Percentiles rank a stretch among this genome's conserved stretches.
These are phyloP conservation scores for Podiceps cristatus DNA, from an alignment of 2,113 vertebrate species.

Conservation along the genomic window DNA sequence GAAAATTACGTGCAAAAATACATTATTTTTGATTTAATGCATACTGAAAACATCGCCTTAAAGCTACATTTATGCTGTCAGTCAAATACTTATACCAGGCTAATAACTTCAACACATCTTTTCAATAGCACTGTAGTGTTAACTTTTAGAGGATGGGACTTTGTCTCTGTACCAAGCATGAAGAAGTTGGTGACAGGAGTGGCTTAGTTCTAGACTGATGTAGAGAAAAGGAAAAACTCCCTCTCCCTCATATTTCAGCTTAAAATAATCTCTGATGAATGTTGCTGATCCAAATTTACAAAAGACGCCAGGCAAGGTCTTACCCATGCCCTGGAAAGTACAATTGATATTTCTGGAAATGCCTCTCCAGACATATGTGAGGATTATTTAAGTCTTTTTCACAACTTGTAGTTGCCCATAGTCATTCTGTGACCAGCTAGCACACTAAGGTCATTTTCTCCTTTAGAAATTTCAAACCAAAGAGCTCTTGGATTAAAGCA, in stretches of 20 bases:
- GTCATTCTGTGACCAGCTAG: neutral
- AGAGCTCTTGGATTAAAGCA: slow-evolving; percentile 10
- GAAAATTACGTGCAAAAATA: neutral
- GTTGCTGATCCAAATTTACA: neutral
- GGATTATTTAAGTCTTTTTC: neutral
- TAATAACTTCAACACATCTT: neutral
- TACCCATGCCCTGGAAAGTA: neutral
- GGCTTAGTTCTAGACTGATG: neutral
- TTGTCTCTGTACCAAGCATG: neutral
- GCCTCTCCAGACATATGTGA: neutral
- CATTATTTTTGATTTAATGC: neutral
- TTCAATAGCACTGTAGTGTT: neutral
- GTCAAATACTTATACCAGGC: neutral
- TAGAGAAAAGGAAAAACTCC: neutral
- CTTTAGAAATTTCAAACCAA: neutral
- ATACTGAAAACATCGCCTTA: neutral
- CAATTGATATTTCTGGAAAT: neutral
- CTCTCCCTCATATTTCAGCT: neutral
- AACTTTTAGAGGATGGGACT: neutral
- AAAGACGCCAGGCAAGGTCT: neutral
- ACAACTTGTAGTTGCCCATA: neutral
- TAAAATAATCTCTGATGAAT: neutral
- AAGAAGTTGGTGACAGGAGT: neutral
- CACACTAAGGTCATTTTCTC: neutral
- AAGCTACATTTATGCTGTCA: neutral